Percentiles rank a stretch among this genome's conserved stretches.
These are phyloP conservation scores for Mormyrus proboscirostris DNA, from an alignment of 2,797 vertebrate species.

Conservation along the genomic window DNA sequence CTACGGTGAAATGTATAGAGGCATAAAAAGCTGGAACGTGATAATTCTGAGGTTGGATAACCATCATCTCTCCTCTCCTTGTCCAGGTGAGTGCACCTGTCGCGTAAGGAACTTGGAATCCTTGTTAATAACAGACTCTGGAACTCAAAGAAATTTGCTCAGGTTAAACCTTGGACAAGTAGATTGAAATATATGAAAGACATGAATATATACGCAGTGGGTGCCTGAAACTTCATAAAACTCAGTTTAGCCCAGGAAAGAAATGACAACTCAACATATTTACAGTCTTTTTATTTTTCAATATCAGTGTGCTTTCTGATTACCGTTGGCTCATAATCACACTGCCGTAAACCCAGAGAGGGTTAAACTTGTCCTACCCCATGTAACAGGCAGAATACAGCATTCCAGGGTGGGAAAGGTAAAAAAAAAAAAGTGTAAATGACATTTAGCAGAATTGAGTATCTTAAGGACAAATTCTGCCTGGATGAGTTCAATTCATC, in stretches of 20 bases:
- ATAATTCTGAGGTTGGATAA: not conserved
- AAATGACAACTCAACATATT: not conserved
- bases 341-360: slow-evolving; percentile 63
- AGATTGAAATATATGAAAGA: not conserved
- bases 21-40: not conserved
- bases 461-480: slow-evolving; percentile 79
- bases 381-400: slow-evolving; percentile 55
- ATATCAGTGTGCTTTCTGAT: not conserved
- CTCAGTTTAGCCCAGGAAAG: not conserved
- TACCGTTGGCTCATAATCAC: slow-evolving; percentile 53
- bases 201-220: not conserved
- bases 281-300: not conserved
- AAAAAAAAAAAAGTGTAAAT: slow-evolving; percentile 60
- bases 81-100: not conserved
- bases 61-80: not conserved
- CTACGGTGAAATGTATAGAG: not conserved
- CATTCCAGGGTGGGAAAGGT: slow-evolving; percentile 49
- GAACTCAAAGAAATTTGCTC: not conserved
- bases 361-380: slow-evolving; percentile 58
- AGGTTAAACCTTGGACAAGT: not conserved
- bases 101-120: not conserved
- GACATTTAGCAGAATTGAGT: slow-evolving; percentile 85
- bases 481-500: slow-evolving; percentile 93
- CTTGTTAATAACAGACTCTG: not conserved
- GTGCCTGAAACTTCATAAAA: not conserved